phyloP scores from a whole-genome alignment of 2,113 vertebrate genomes.

The Nycticebus coucang region DNA sequence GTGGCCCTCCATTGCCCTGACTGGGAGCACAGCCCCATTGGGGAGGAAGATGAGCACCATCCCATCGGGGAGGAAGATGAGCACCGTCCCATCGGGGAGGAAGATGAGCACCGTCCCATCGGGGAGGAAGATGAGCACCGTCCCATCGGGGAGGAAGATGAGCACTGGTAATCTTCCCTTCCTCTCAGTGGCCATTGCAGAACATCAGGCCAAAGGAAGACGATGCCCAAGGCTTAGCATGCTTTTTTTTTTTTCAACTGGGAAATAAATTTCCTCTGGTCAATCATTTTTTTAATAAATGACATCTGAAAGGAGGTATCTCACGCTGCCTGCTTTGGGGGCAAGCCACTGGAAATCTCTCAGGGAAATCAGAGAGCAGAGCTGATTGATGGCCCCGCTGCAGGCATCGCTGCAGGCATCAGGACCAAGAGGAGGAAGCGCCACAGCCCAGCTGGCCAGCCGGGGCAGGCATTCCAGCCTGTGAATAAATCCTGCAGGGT shows the following conservation, averaged over 20 bases:
- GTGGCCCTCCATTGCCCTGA: background rate
- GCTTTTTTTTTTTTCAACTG: background rate
- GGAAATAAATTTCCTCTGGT: background rate
- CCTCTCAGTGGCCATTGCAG: background rate
- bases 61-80: background rate
- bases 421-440: background rate
- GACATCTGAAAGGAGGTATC: conserved; percentile 14
- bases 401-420: background rate
- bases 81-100: background rate
- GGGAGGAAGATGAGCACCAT: background rate
- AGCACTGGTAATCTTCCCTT: background rate
- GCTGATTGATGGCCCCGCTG: background rate
- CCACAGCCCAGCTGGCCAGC: background rate
- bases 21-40: background rate
- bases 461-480: background rate
- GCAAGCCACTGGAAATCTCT: background rate
- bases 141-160: background rate
- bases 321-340: background rate
- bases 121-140: too few relatives aligned
- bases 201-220: background rate
- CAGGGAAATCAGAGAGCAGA: background rate
- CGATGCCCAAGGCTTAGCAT: background rate
- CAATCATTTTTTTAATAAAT: background rate
- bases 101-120: background rate
- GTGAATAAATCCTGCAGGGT: background rate